Percentiles rank a stretch among this genome's conserved stretches.
phyloP scores from a whole-genome alignment of 2,888 invertebrate genomes.

The Lochmaea capreae region DNA sequence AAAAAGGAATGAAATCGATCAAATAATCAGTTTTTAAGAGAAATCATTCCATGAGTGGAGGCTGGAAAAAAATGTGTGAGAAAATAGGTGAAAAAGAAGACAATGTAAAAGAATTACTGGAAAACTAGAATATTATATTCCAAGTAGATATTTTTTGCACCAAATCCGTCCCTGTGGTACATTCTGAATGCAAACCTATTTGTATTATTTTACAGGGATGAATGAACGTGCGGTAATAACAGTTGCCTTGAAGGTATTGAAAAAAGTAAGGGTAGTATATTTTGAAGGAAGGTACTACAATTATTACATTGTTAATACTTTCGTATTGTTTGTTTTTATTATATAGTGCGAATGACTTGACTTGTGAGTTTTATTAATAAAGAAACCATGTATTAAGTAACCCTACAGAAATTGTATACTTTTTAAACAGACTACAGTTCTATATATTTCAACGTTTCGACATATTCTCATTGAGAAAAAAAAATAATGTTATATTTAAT shows the following conservation, averaged over 20 bases:
- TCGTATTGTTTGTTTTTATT: conserved; percentile 28
- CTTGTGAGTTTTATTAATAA: conserved; percentile 19
- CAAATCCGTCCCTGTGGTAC: conserved; percentile 44
- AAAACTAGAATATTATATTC: too few relatives aligned
- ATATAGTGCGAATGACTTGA: conserved; percentile 25
- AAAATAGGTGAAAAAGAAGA: too few relatives aligned
- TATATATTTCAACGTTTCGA: too few relatives aligned
- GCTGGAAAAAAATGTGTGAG: too few relatives aligned
- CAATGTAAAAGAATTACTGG: too few relatives aligned
- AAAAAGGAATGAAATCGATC: too few relatives aligned
- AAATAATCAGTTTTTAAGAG: too few relatives aligned
- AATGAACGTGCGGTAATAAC: conserved; percentile 37
- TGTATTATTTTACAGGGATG: conserved; percentile 40
- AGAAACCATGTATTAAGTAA: neutral
- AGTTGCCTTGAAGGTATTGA: conserved; percentile 32
- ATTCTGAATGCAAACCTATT: conserved; percentile 38
- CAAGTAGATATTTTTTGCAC: neutral
- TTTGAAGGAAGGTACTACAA: conserved; percentile 9
- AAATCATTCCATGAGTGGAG: too few relatives aligned
- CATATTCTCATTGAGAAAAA: too few relatives aligned
- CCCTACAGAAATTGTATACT: neutral
- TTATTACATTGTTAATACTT: conserved; percentile 34
- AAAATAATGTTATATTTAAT: too few relatives aligned
- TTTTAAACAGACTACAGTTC: neutral
- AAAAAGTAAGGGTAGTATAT: conserved; percentile 20